A percentile compares a stretch with the other conserved stretches of the same genome.
Evolutionary conservation across 2,888 invertebrate species (phyloP).

Genomic region (Lamellibrachia satsuma): DNA sequence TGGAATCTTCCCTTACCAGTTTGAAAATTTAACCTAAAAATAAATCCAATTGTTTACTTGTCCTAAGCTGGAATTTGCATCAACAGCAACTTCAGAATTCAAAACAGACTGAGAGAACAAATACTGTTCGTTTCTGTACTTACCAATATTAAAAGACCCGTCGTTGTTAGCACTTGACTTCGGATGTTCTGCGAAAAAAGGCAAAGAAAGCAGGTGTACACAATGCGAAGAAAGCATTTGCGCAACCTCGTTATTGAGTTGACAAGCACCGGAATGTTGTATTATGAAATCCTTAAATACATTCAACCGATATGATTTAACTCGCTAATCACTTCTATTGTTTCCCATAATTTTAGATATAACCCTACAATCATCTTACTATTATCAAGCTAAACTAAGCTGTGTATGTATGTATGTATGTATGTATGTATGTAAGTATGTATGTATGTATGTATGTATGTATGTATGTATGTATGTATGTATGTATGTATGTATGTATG

Average conservation of each 20-base stretch:
- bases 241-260: neutral
- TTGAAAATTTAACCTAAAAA: too few species aligned
- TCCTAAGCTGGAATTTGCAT: neutral
- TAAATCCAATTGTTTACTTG: neutral
- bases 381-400: too few species aligned
- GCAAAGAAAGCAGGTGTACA: neutral
- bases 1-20: too few species aligned
- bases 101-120: neutral
- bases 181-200: slow-evolving; percentile 39
- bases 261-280: neutral
- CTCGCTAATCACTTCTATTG: too few species aligned
- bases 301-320: neutral
- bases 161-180: slow-evolving; percentile 46
- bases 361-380: too few species aligned
- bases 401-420: too few species aligned
- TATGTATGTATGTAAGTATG: too few species aligned
- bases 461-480: too few species aligned
- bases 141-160: slow-evolving; percentile 45
- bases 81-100: neutral
- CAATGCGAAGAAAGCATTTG: neutral
- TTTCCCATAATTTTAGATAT: too few species aligned
- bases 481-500: too few species aligned
- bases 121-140: slow-evolving; percentile 24
- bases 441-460: too few species aligned
- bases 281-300: neutral